These are phyloP conservation scores for Oreotrochilus melanogaster DNA, from an alignment of 2,113 vertebrate species.

Conservation along the genomic window DNA sequence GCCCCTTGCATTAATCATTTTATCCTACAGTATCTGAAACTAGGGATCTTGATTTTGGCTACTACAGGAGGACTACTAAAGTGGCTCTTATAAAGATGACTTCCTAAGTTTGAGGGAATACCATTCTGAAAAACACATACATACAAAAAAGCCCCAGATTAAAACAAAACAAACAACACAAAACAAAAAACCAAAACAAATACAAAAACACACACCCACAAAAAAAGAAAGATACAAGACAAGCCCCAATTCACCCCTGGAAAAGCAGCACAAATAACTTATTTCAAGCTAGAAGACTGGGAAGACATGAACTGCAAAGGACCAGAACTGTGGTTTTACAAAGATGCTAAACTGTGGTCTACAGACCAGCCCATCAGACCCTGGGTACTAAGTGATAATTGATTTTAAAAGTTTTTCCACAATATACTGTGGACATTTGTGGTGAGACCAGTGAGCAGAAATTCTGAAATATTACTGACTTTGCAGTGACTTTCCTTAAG, in stretches of 20 bases:
- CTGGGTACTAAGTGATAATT: not conserved
- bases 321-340: not conserved
- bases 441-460: not conserved
- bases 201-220: too few relatives aligned
- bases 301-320: not conserved
- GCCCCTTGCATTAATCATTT: not conserved
- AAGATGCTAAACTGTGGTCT: not conserved
- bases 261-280: not conserved
- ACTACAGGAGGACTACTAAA: not conserved
- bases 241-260: not conserved
- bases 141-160: too few relatives aligned
- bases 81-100: not conserved
- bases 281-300: not conserved
- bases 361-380: not conserved
- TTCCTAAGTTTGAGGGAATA: not conserved
- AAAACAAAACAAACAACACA: too few relatives aligned
- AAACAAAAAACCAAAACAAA: too few relatives aligned
- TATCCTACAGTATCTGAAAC: not conserved
- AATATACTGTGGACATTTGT: not conserved
- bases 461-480: not conserved
- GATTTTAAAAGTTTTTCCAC: not conserved
- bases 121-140: not conserved
- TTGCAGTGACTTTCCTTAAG: not conserved
- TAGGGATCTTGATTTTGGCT: not conserved
- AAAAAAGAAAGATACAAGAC: not conserved